Base-by-base conservation (phyloP, 1,140 invertebrate species). In the Brachionus rubens region DNA sequence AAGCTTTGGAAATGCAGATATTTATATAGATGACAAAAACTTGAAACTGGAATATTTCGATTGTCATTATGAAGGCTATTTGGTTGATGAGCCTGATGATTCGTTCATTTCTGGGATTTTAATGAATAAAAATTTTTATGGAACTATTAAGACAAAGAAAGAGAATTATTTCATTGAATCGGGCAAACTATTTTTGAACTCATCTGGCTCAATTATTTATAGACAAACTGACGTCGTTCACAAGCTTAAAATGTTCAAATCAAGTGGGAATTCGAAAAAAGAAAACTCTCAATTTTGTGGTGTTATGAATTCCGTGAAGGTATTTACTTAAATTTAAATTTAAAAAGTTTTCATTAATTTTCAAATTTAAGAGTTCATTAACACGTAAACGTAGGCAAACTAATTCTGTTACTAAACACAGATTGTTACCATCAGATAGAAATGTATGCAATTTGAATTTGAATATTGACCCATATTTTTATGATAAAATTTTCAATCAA, bases 381-480 rank as follows among this genome's bases (percentile, higher is more conserved):
- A n/a, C n/a, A n/a, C n/a, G n/a, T n/a, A n/a, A n/a, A n/a, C n/a
- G n/a, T n/a, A n/a, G n/a, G n/a, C n/a, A n/a, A n/a, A n/a, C n/a
- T n/a, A n/a, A n/a, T n/a, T n/a, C n/a, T n/a, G n/a, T n/a, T n/a
- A n/a, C n/a, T n/a, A n/a, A n/a, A n/a, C n/a, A n/a, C 5, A 59
- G 36, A 59, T 36, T 7, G 19, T 36, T 36, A 36, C 59, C 59
- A 46, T 43, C 41, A 10, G 24, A 65, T 43, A 10, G 9, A 2
- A 36, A 41, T 14, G 36, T 65, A 24, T 65, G 59, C 24, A 65
- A 65, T 65, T 26, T 65, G 1, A 43, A 43, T 10, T 5, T 65
- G 24, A 65, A 43, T 43, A 21, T 65, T 14, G 59, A 65, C 43
- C 59, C 59, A 14, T 65, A 14, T 65, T 65, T 65, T 43, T 65